These are phyloP conservation scores for Eupleurogrammus muticus DNA, from an alignment of 2,797 vertebrate species.

Conservation along the genomic window DNA sequence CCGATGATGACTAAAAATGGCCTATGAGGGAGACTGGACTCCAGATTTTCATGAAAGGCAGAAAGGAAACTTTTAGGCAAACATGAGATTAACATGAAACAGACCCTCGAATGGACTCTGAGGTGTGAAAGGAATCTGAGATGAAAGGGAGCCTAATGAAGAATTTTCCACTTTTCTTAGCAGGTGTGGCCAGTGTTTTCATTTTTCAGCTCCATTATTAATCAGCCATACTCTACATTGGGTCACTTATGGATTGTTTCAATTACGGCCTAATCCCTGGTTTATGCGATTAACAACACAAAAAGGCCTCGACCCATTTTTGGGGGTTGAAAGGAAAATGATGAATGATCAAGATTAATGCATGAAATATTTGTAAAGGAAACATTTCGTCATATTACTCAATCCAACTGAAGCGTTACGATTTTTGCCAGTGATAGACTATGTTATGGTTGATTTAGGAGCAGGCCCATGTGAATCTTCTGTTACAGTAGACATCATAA, in stretches of 20 bases:
- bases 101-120: conserved; percentile 45
- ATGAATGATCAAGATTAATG: conserved; percentile 16
- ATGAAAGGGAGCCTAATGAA: conserved; percentile 69
- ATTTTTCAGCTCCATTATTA: conserved; percentile 65
- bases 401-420: conserved; percentile 17
- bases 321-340: conserved; percentile 6
- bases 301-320: neutral
- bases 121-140: conserved; percentile 65
- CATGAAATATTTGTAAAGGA: conserved; percentile 20
- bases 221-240: conserved; percentile 13
- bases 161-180: conserved; percentile 56
- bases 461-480: conserved; percentile 31
- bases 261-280: conserved; percentile 26
- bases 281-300: conserved; percentile 23
- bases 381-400: conserved; percentile 15
- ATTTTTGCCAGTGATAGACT: conserved; percentile 20
- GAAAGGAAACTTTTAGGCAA: conserved; percentile 44
- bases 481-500: conserved; percentile 40
- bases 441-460: conserved; percentile 36
- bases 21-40: conserved; percentile 32
- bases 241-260: conserved; percentile 42
- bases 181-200: conserved; percentile 63
- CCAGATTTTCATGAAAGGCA: conserved; percentile 45
- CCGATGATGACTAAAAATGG: conserved; percentile 20
- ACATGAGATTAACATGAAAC: conserved; percentile 65